Conservation (phyloP, 2,888 invertebrate genomes). For the Gerris lacustris region DNA sequence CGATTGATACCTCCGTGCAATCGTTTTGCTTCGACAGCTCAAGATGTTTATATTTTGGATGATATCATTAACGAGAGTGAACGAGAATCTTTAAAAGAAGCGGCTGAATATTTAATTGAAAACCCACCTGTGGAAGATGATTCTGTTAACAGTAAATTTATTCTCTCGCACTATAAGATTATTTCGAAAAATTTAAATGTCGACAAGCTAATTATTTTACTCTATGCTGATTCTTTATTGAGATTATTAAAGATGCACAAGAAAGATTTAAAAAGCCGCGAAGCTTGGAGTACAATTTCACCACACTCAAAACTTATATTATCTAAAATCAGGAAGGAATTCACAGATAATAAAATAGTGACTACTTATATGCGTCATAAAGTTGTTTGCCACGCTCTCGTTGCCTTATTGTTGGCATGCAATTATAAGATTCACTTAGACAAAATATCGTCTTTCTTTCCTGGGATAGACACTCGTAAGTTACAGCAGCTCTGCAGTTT, state of each 20-base stretch:
- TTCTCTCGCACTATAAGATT: conserved; percentile 13
- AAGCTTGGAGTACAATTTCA: conserved; percentile 7
- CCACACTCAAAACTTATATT: conserved; percentile 12
- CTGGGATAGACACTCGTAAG: not conserved
- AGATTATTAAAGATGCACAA: conserved; percentile 15
- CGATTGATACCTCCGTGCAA: conserved; percentile 20
- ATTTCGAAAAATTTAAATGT: conserved; percentile 11
- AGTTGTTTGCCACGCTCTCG: not conserved
- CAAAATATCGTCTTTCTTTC: not conserved
- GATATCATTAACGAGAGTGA: conserved; percentile 16
- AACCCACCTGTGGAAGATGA: conserved; percentile 13
- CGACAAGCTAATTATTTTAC: conserved; percentile 15
- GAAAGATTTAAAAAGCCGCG: conserved; percentile 8
- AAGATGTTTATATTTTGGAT: conserved; percentile 14
- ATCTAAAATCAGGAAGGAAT: not conserved
- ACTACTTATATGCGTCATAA: not conserved
- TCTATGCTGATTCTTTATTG: conserved; percentile 19
- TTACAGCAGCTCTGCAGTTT: not conserved
- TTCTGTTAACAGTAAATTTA: not conserved
- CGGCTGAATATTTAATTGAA: conserved; percentile 17
- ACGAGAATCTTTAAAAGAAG: conserved; percentile 14
- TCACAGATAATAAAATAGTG: not conserved
- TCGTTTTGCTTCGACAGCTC: conserved; percentile 11
- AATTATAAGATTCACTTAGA: not conserved
- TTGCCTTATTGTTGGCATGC: not conserved